Percentiles rank a stretch among this genome's conserved stretches.
Conservation (phyloP, 2,113 vertebrate species). For the Struthidea cinerea region DNA sequence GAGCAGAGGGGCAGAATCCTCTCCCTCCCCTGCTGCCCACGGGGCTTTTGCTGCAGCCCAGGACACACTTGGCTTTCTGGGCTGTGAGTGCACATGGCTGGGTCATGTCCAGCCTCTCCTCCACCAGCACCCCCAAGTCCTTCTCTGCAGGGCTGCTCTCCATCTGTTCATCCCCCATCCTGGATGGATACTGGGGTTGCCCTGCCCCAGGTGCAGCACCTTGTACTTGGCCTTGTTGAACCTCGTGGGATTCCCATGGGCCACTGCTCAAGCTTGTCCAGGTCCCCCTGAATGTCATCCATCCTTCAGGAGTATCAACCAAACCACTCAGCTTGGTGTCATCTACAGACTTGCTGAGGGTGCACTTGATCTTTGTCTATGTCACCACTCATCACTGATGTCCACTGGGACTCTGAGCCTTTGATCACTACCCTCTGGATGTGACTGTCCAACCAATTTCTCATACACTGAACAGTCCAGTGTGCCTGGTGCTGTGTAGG, state of each 20-base stretch:
- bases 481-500: neutral
- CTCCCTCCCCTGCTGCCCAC: neutral
- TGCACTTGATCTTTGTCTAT: neutral
- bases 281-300: neutral
- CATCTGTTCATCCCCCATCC: neutral
- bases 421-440: neutral
- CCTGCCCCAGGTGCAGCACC: neutral
- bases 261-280: neutral
- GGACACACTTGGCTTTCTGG: neutral
- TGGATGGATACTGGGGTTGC: neutral
- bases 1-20: neutral
- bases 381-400: neutral
- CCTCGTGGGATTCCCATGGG: neutral
- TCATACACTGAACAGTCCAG: neutral
- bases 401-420: neutral
- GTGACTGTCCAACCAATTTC: neutral
- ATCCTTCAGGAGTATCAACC: neutral
- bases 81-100: neutral
- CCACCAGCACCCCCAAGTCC: neutral
- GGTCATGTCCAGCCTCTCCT: neutral
- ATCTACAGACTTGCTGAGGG: neutral
- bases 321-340: neutral
- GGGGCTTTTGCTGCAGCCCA: neutral
- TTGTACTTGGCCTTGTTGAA: neutral
- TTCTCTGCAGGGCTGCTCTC: neutral